Conservation (phyloP, 2,113 vertebrate species). For the Shinisaurus crocodilurus region DNA sequence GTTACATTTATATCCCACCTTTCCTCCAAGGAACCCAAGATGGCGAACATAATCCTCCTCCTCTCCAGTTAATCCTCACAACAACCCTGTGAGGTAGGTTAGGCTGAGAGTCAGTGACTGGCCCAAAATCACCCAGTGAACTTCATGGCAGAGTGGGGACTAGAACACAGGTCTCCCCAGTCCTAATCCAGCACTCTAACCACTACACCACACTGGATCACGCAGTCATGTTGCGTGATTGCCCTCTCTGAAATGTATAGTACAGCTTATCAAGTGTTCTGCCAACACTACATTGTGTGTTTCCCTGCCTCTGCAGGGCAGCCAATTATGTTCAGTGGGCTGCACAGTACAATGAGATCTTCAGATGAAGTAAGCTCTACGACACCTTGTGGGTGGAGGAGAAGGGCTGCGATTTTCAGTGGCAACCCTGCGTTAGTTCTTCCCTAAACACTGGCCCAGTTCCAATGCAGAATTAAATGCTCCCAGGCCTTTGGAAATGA, state of each 20-base stretch:
- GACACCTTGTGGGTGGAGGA: no score
- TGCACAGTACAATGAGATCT: background rate
- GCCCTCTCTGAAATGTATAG: background rate
- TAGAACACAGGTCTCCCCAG: no score
- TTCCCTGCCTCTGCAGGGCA: background rate
- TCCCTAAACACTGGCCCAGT: background rate
- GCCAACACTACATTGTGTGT: background rate
- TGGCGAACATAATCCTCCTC: no score
- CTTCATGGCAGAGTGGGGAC: no score
- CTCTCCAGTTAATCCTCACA: no score
- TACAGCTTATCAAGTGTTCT: background rate
- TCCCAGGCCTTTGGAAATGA: background rate
- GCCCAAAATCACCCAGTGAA: no score
- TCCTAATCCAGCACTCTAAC: no score
- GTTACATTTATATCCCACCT: no score
- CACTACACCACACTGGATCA: no score
- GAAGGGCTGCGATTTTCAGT: background rate
- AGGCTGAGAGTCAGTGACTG: no score
- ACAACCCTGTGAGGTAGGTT: no score
- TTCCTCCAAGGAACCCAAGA: no score
- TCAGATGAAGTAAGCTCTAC: background rate
- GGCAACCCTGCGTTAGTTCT: background rate
- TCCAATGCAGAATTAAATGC: background rate
- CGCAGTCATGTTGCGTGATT: background rate
- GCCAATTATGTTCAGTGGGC: background rate